Conservation (phyloP, 2,797 vertebrate species). For the Danionella dracula region DNA sequence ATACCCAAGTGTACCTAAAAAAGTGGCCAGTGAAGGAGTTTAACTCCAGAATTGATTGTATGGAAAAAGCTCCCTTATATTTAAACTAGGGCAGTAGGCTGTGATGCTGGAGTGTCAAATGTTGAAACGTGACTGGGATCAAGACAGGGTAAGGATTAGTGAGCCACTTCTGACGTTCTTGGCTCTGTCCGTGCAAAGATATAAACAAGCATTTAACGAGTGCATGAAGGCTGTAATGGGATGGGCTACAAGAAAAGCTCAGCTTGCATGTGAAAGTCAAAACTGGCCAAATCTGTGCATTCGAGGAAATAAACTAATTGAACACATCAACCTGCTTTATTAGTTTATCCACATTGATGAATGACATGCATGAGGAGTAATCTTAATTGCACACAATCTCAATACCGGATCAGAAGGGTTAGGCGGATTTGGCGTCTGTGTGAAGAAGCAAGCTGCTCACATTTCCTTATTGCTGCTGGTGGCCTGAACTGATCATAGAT, state of each 20-base stretch:
- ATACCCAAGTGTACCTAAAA: background rate
- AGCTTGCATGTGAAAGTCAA: background rate
- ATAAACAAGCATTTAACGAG: background rate
- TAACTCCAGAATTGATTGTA: background rate
- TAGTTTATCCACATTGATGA: background rate
- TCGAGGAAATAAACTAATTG: background rate
- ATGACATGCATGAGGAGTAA: conserved; percentile 53
- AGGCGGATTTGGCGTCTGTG: conserved; percentile 58
- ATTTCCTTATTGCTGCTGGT: conserved; percentile 25
- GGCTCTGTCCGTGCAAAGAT: conserved; percentile 44
- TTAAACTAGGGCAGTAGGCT: conserved; percentile 59
- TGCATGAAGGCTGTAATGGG: background rate
- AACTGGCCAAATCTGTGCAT: background rate
- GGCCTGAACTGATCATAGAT: conserved; percentile 15
- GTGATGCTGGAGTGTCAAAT: conserved; percentile 30
- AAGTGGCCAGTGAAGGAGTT: background rate
- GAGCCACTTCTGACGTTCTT: conserved; percentile 43
- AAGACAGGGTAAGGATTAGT: conserved; percentile 62
- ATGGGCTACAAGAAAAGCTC: background rate
- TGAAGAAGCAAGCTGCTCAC: conserved; percentile 15
- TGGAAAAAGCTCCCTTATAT: conserved; percentile 1
- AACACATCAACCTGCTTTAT: background rate
- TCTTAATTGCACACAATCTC: conserved; percentile 56
- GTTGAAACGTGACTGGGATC: conserved; percentile 66
- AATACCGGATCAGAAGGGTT: conserved; percentile 64